Evolutionary conservation across 2,797 vertebrate species (phyloP).

Genomic region (Scarus forsteni): DNA sequence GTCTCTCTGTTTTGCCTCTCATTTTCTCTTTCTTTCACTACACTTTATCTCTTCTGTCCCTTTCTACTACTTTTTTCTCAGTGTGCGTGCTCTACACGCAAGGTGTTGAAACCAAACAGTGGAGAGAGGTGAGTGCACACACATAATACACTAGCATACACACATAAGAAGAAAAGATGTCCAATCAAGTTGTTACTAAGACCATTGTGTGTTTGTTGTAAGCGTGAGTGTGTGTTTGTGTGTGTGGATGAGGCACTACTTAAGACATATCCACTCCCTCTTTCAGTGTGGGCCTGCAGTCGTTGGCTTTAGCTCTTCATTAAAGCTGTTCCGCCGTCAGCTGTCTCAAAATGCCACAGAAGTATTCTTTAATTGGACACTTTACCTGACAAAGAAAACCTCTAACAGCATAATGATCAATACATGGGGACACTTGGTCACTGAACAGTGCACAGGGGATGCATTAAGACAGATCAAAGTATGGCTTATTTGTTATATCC

Average conservation of each 20-base stretch:
- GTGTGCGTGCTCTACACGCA: conserved; percentile 97
- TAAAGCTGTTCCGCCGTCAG: conserved; percentile 41
- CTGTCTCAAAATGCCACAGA: conserved; percentile 49
- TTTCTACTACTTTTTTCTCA: conserved; percentile 71
- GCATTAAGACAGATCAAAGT: conserved; percentile 20
- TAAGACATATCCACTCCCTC: conserved; percentile 20
- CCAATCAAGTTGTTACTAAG: conserved; percentile 39
- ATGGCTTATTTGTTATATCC: conserved; percentile 18
- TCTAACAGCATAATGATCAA: conserved; percentile 44
- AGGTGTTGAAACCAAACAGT: conserved; percentile 94
- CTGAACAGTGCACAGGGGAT: conserved; percentile 22
- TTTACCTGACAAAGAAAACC: conserved; percentile 33
- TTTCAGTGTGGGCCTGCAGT: conserved; percentile 1
- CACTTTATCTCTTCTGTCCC: conserved; percentile 22
- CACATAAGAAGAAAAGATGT: neutral
- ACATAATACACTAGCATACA: neutral
- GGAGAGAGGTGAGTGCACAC: conserved; percentile 90
- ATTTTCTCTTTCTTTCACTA: conserved; percentile 16
- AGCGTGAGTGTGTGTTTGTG: conserved; percentile 3
- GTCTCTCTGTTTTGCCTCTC: conserved; percentile 13
- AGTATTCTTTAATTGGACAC: conserved; percentile 56
- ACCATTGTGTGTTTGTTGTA: conserved; percentile 7
- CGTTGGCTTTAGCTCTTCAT: conserved; percentile 41
- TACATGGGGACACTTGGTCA: conserved; percentile 49
- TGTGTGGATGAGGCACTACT: conserved; percentile 13